phyloP scores from a whole-genome alignment of 2,888 invertebrate species.

The Abrostola triplasia region DNA sequence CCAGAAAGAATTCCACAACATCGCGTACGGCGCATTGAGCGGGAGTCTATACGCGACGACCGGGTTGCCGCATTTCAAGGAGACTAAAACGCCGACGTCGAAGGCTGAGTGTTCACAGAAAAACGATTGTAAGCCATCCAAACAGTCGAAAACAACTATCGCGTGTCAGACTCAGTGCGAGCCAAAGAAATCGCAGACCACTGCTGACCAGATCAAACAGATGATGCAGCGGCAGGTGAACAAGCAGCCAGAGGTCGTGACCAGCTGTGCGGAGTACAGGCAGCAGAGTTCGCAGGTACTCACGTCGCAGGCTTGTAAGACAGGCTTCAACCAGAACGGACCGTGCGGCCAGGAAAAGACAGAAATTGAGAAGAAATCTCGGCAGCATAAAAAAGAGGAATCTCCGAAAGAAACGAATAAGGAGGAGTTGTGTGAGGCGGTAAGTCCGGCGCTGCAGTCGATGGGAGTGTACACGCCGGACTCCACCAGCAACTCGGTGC shows the following conservation, averaged over 20 bases:
- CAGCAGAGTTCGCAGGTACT: slow-evolving; percentile 80
- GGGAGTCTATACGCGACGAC: slow-evolving; percentile 79
- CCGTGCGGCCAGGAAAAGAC: slow-evolving; percentile 78
- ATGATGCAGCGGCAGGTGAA: slow-evolving; percentile 81
- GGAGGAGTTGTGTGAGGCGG: slow-evolving; percentile 83
- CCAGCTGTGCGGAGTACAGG: slow-evolving; percentile 79
- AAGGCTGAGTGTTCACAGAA: slow-evolving; percentile 82
- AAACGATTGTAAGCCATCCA: slow-evolving; percentile 79
- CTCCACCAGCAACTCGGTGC: slow-evolving; percentile 94
- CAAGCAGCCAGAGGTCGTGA: slow-evolving; percentile 75
- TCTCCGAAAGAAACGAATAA: slow-evolving; percentile 77
- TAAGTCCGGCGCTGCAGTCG: slow-evolving; percentile 91
- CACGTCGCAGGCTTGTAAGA: slow-evolving; percentile 78
- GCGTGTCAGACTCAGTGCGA: slow-evolving; percentile 85
- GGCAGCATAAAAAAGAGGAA: slow-evolving; percentile 82
- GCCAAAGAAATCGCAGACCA: slow-evolving; percentile 74
- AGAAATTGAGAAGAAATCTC: slow-evolving; percentile 83
- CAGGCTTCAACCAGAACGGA: slow-evolving; percentile 76
- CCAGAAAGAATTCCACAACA: slow-evolving; percentile 84
- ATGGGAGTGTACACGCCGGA: slow-evolving; percentile 96
- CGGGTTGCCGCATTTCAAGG: slow-evolving; percentile 82
- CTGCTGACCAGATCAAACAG: slow-evolving; percentile 80
- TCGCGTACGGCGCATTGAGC: slow-evolving; percentile 82
- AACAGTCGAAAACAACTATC: slow-evolving; percentile 82
- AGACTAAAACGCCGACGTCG: slow-evolving; percentile 76